A percentile compares a stretch with the other conserved stretches of the same genome.
phyloP scores from a whole-genome alignment of 2,113 vertebrate genomes.

The Microcebus jonahi region DNA sequence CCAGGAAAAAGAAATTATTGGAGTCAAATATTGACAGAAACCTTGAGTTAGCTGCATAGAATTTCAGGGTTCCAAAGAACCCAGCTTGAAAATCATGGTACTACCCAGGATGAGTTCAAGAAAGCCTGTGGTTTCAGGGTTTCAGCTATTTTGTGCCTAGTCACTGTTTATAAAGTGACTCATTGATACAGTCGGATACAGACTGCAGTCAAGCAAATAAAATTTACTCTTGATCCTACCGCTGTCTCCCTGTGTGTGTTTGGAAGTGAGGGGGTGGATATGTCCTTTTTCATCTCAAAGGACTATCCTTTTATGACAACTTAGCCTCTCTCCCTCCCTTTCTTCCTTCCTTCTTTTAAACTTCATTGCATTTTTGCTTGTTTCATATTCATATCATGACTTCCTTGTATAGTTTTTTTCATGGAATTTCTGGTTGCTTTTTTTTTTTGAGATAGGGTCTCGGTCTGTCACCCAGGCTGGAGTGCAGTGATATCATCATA shows the following conservation, averaged over 20 bases:
- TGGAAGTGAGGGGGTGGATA: background rate
- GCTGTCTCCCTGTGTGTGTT: too few relatives aligned
- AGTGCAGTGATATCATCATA: too few relatives aligned
- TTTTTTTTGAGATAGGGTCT: background rate
- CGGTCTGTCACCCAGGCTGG: too few relatives aligned
- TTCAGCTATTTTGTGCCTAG: background rate
- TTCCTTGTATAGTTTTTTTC: background rate
- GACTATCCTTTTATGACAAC: too few relatives aligned
- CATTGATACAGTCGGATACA: background rate
- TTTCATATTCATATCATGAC: background rate
- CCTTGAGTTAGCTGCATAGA: too few relatives aligned
- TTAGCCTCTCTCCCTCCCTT: background rate
- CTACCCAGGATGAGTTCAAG: background rate
- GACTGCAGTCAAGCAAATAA: background rate
- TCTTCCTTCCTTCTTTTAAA: background rate
- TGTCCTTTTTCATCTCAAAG: background rate
- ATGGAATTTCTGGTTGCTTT: background rate
- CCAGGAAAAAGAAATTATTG: background rate
- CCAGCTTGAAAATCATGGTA: background rate
- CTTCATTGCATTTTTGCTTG: background rate
- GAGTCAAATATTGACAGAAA: background rate
- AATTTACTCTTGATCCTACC: background rate
- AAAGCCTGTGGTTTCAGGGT: background rate
- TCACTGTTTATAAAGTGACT: background rate
- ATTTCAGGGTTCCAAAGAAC: background rate